phyloP scores from a whole-genome alignment of 2,113 vertebrate species.

The Coracopsis vasa region DNA sequence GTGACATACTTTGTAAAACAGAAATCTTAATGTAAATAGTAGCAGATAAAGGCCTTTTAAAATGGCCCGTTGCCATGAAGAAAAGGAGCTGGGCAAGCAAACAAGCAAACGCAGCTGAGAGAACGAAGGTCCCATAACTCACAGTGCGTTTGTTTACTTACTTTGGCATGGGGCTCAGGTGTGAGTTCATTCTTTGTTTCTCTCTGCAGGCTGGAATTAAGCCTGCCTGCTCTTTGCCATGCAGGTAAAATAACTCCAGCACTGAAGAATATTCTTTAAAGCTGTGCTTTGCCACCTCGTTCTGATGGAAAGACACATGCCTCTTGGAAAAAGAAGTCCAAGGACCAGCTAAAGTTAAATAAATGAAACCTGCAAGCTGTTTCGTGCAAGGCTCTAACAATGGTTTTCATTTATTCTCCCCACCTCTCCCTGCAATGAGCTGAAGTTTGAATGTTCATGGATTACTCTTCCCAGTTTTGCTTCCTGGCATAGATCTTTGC shows the following conservation, averaged over 20 bases:
- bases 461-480: background rate
- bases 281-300: background rate
- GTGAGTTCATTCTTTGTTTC: conserved; percentile 17
- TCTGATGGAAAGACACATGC: background rate
- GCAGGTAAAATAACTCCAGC: background rate
- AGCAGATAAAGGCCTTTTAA: background rate
- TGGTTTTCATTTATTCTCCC: background rate
- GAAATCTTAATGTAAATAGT: conserved; percentile 2
- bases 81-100: conserved; percentile 13
- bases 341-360: background rate
- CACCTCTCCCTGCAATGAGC: background rate
- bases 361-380: background rate
- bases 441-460: background rate
- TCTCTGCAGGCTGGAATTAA: background rate
- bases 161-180: background rate
- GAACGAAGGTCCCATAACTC: conserved; percentile 27
- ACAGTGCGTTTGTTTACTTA: conserved; percentile 21
- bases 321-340: background rate
- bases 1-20: background rate
- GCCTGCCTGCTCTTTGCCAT: background rate
- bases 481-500: conserved; percentile 20
- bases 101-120: conserved; percentile 1
- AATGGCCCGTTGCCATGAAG: background rate
- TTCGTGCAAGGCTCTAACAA: background rate
- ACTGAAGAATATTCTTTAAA: background rate